phyloP scores from a whole-genome alignment of 2,113 vertebrate genomes.

The Microtus pennsylvanicus region DNA sequence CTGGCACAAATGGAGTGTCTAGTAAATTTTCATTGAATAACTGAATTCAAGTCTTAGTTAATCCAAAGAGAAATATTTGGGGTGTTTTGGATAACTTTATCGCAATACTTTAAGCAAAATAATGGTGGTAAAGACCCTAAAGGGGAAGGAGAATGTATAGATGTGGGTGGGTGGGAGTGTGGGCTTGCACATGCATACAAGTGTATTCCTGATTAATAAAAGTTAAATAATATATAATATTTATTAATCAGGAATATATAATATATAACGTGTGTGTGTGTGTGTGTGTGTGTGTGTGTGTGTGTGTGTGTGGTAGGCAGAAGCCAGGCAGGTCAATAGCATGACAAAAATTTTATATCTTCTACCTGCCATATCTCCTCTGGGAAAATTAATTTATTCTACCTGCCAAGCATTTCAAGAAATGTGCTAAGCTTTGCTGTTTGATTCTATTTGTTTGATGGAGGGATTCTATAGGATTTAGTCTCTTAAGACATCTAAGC shows the following conservation, averaged over 20 bases:
- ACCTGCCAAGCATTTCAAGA: not conserved
- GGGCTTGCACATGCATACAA: not conserved
- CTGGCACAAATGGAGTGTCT: not conserved
- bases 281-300: too few relatives aligned
- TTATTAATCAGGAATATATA: too few relatives aligned
- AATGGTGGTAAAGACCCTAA: not conserved
- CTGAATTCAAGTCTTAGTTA: not conserved
- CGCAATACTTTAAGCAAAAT: conserved; percentile 12
- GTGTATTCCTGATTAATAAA: not conserved
- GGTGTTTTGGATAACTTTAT: not conserved
- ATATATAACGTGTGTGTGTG: too few relatives aligned
- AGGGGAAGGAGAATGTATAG: not conserved
- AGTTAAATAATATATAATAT: not conserved
- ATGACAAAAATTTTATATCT: not conserved
- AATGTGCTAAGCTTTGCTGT: not conserved
- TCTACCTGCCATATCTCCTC: not conserved
- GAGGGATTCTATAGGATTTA: not conserved
- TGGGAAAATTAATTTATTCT: not conserved
- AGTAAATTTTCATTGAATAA: conserved; percentile 18
- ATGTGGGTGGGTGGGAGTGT: not conserved
- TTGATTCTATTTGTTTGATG: not conserved
- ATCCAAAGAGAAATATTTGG: conserved; percentile 9
- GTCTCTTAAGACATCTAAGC: not conserved
- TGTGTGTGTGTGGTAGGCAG: not conserved
- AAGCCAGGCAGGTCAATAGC: not conserved